These are phyloP conservation scores for Channa striata DNA, from an alignment of 2,797 vertebrate genomes.

Conservation along the genomic window DNA sequence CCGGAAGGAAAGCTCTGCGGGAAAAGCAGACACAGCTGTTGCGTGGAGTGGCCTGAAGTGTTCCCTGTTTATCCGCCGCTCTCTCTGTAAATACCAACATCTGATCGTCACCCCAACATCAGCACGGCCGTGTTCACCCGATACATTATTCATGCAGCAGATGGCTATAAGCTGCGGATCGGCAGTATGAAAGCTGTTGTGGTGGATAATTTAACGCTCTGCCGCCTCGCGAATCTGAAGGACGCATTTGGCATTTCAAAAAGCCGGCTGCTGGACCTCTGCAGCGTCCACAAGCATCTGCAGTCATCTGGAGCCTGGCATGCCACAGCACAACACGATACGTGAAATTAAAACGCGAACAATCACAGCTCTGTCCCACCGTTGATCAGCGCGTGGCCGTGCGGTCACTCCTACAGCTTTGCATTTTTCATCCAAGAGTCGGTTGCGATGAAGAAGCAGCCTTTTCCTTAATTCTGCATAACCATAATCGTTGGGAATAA, in stretches of 20 bases:
- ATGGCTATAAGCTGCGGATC: slow-evolving; percentile 28
- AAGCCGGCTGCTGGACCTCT: neutral
- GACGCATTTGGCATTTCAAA: slow-evolving; percentile 29
- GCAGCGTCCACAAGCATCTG: slow-evolving; percentile 33
- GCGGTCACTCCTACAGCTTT: too few species aligned
- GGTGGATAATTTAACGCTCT: slow-evolving; percentile 28
- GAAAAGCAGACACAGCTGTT: slow-evolving; percentile 1
- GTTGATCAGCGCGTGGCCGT: too few species aligned
- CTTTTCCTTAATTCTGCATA: neutral
- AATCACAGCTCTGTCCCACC: too few species aligned
- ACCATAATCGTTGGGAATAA: neutral
- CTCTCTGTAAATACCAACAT: neutral
- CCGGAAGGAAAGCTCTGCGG: slow-evolving; percentile 95
- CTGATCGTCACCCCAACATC: neutral
- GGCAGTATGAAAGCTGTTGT: slow-evolving; percentile 27
- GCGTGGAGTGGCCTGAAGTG: neutral
- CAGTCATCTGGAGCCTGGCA: neutral
- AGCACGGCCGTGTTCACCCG: slow-evolving; percentile 7
- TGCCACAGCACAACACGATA: neutral
- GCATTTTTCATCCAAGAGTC: too few species aligned
- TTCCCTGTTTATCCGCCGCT: neutral
- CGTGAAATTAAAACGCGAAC: neutral
- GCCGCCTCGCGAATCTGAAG: slow-evolving; percentile 40
- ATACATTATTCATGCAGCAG: slow-evolving; percentile 25
- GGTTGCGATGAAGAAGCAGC: neutral